A percentile compares a stretch with the other conserved stretches of the same genome.
These are phyloP conservation scores for Hestina assimilis DNA, from an alignment of 1,140 invertebrate genomes.

Conservation along the genomic window DNA sequence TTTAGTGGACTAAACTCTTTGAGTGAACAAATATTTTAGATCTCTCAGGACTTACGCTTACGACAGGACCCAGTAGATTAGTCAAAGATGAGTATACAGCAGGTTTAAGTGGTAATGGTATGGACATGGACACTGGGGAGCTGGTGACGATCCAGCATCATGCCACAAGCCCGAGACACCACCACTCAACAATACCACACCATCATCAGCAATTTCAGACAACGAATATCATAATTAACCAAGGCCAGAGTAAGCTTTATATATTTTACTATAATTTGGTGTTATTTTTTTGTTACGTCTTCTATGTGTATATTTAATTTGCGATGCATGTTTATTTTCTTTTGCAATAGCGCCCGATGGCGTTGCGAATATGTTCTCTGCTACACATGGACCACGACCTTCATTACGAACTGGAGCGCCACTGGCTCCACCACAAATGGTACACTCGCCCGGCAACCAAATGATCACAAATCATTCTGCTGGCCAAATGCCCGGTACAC, in stretches of 20 bases:
- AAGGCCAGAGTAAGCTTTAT: conserved; percentile 63
- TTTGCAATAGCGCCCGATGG: conserved; percentile 73
- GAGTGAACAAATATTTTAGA: conserved; percentile 79
- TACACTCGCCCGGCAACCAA: conserved; percentile 50
- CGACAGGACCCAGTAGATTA: conserved; percentile 85
- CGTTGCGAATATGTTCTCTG: conserved; percentile 70
- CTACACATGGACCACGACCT: conserved; percentile 57
- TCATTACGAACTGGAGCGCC: conserved; percentile 53
- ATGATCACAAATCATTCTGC: conserved; percentile 49
- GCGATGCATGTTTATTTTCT: conserved; percentile 63
- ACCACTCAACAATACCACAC: conserved; percentile 65
- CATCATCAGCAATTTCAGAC: conserved; percentile 70
- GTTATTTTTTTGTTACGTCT: conserved; percentile 29
- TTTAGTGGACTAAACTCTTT: not conserved
- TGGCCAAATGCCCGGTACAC: conserved; percentile 38
- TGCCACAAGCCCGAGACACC: conserved; percentile 80
- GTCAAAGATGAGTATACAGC: conserved; percentile 92
- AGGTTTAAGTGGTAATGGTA: conserved; percentile 81
- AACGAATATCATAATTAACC: conserved; percentile 69
- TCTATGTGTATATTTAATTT: conserved; percentile 45
- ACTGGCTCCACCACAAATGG: conserved; percentile 43
- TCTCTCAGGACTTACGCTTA: conserved; percentile 90
- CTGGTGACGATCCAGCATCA: conserved; percentile 90
- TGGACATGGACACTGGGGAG: conserved; percentile 88
- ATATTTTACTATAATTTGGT: not conserved